These are phyloP conservation scores for Phymastichus coffea DNA, from an alignment of 1,140 invertebrate genomes.

Conservation along the genomic window DNA sequence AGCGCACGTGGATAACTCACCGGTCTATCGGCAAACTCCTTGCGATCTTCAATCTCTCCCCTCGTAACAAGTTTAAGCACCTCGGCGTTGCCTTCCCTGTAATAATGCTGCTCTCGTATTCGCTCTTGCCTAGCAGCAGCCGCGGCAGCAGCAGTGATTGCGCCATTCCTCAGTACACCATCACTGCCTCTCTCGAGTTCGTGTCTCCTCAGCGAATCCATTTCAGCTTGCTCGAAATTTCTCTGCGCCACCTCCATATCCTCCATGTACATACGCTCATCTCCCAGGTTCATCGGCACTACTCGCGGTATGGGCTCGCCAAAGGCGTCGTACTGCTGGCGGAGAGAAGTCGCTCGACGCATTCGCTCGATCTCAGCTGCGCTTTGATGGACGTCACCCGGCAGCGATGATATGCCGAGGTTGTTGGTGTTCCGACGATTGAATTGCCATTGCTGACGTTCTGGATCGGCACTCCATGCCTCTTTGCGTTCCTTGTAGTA, in stretches of 20 bases:
- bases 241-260: constrained; percentile 52
- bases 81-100: constrained; percentile 79
- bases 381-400: constrained; percentile 40
- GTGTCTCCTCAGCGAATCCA: constrained; percentile 71
- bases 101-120: constrained; percentile 70
- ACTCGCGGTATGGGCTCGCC: not conserved
- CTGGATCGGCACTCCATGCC: constrained; percentile 76
- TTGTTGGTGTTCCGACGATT: constrained; percentile 64
- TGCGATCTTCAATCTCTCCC: constrained; percentile 61
- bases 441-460: constrained; percentile 71
- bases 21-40: not conserved
- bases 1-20: too few relatives aligned
- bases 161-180: constrained; percentile 36
- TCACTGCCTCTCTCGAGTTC: constrained; percentile 77
- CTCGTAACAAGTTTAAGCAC: constrained; percentile 76
- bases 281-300: constrained; percentile 15
- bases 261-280: constrained; percentile 52
- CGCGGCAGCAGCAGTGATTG: constrained; percentile 21
- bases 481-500: constrained; percentile 71
- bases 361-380: constrained; percentile 9
- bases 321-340: not conserved
- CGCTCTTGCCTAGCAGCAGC: constrained; percentile 47
- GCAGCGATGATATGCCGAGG: constrained; percentile 45
- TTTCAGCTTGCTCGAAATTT: constrained; percentile 56
- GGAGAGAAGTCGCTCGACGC: not conserved